Conservation (phyloP, 2,797 vertebrate species). For the Dermochelys coriacea region DNA sequence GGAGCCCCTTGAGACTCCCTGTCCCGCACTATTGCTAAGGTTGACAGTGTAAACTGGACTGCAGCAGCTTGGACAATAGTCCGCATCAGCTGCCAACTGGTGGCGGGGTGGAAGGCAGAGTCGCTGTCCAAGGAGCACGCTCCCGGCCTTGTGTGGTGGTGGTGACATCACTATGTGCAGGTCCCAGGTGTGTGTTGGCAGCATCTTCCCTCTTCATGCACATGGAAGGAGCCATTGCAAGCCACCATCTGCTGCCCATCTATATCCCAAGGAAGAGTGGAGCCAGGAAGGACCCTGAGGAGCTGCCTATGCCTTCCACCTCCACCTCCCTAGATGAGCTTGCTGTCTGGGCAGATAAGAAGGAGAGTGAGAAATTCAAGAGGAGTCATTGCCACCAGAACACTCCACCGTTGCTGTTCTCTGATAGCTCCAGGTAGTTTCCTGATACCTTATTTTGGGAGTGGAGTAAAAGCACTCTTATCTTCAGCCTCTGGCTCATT, state of each 20-base stretch:
- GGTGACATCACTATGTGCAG: neutral
- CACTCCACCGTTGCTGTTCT: neutral
- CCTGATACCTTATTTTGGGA: neutral
- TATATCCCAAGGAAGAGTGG: neutral
- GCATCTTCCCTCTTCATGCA: neutral
- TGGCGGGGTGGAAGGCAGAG: neutral
- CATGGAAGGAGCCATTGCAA: neutral
- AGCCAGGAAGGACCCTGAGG: neutral
- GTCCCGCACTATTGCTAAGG: neutral
- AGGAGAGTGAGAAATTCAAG: neutral
- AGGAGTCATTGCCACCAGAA: accelerated
- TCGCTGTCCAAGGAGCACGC: neutral
- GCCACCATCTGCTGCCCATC: neutral
- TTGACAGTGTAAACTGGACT: accelerated
- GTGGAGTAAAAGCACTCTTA: neutral
- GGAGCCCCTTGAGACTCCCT: neutral
- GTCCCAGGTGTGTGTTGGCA: neutral
- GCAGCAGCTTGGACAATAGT: neutral
- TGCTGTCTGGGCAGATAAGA: neutral
- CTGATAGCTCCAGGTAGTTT: neutral
- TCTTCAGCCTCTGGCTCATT: accelerated
- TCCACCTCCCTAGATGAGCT: neutral
- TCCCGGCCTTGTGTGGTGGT: neutral
- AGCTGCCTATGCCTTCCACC: neutral
- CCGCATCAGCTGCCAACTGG: neutral